A percentile compares a stretch with the other conserved stretches of the same genome.
Conservation (phyloP, 1,140 invertebrate genomes). For the Nephotettix cincticeps region DNA sequence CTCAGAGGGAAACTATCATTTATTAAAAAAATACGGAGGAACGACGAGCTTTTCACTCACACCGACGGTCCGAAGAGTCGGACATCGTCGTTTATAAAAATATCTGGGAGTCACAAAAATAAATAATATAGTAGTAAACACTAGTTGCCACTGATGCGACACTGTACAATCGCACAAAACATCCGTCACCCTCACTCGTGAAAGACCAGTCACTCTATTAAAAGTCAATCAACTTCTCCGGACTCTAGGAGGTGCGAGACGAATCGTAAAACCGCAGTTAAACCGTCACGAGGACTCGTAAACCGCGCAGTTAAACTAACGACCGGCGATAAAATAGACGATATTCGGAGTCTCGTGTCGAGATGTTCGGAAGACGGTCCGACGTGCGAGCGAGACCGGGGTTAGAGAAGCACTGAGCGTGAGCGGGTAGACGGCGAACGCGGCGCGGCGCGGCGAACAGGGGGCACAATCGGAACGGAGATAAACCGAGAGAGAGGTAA, state of each 20-base stretch:
- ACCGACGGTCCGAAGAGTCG: background rate
- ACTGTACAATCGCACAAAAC: background rate
- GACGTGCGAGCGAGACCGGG: conserved; percentile 12
- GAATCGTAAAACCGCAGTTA: conserved; percentile 2
- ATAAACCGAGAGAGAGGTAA: conserved; percentile 22
- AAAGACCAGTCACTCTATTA: background rate
- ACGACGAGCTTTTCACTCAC: background rate
- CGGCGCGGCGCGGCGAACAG: conserved; percentile 24
- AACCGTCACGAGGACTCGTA: background rate
- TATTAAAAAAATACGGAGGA: background rate
- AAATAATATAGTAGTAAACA: no score
- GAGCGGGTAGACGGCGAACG: background rate
- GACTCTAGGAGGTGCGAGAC: background rate
- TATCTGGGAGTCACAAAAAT: no score
- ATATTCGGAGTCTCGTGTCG: background rate
- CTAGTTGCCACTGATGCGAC: no score
- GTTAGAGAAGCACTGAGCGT: conserved; percentile 21
- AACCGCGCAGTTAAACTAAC: background rate
- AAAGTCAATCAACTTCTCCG: background rate
- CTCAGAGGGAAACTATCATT: conserved; percentile 19
- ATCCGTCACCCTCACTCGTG: background rate
- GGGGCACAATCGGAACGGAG: conserved; percentile 17
- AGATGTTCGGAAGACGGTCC: background rate
- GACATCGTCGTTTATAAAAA: no score
- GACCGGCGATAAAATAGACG: conserved; percentile 25